phyloP scores from a whole-genome alignment of 2,797 vertebrate genomes.

The Hydrolagus colliei region DNA sequence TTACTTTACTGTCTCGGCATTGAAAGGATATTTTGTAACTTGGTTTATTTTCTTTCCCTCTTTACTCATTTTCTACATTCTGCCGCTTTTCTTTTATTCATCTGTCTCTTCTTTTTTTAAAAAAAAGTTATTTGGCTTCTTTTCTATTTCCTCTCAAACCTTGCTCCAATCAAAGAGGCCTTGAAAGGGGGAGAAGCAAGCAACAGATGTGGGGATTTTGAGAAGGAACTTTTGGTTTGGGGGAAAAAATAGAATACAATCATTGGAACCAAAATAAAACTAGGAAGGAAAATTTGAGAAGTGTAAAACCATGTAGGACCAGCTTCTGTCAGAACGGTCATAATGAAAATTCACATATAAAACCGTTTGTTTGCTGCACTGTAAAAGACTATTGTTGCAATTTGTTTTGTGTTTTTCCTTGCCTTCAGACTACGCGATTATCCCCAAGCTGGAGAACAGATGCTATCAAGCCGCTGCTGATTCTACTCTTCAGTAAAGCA shows the following conservation, averaged over 20 bases:
- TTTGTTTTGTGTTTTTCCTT: background rate
- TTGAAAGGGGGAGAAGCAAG: background rate
- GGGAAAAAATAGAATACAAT: too few species aligned
- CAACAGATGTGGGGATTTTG: slow-evolving; percentile 13
- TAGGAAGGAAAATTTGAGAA: too few species aligned
- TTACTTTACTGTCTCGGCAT: too few species aligned
- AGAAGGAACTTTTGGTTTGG: background rate
- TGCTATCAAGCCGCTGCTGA: background rate
- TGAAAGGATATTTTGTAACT: too few species aligned
- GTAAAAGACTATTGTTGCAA: background rate
- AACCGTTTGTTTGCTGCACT: background rate
- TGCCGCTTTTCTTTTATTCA: background rate
- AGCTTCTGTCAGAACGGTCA: too few species aligned
- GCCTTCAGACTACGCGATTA: background rate
- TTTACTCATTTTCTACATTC: background rate
- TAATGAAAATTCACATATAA: too few species aligned
- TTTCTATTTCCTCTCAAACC: background rate
- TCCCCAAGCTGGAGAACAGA: background rate
- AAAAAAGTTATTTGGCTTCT: background rate
- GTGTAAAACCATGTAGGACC: too few species aligned
- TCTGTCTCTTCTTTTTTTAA: background rate
- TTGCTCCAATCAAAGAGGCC: background rate
- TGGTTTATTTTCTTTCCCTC: background rate
- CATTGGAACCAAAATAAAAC: too few species aligned
- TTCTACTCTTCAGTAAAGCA: background rate